Base-by-base conservation (phyloP, 2,113 vertebrate genomes). In the Zootoca vivipara region DNA sequence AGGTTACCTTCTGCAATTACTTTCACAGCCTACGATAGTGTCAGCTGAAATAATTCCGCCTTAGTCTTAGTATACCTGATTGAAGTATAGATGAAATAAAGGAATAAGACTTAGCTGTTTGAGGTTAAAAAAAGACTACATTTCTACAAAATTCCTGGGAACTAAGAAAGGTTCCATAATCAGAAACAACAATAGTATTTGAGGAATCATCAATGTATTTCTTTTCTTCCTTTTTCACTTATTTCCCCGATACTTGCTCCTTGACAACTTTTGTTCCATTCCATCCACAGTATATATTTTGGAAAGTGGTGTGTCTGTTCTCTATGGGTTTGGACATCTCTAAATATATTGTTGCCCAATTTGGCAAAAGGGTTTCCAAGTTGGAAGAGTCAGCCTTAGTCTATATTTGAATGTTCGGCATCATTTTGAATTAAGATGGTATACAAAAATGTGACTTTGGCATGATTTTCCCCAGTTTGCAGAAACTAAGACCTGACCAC, bases 1-100 rank as follows among this genome's bases (percentile, higher is more conserved):
- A 93, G 91, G 82, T 16, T 78, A 89, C 1, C 69, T 81, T 85
- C 33, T 82, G 78, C 82, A 92, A 78, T 93, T 95, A 94, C 75
- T 95, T 91, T 85, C 81, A 87, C 3, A 16, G 64, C 82, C 18
- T 0, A 0, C 86, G 28, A 33, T 52, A 82, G 18, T 87, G 73
- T 83, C 90, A 82, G 16, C 87, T 90, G 84, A 94, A 94, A 93
- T 87, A 86, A 81, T 81, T 85, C 82, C 84, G 87, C 1, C 5
- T 15, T 62, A 30, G 35, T 46, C 75, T 91, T 83, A 87, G 92
- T 93, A 87, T 80, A 64, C 72, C 86, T 46, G 85, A 56, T 89
- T 88, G 83, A 28, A 67, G 33, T n/a, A 18, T 90, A 67, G 4
- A 78, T 20, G 7, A 56, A 87, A 38, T 40, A 83, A 2, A 85